Base-by-base conservation (phyloP, 1,140 invertebrate genomes). In the Helicoverpa armigera region DNA sequence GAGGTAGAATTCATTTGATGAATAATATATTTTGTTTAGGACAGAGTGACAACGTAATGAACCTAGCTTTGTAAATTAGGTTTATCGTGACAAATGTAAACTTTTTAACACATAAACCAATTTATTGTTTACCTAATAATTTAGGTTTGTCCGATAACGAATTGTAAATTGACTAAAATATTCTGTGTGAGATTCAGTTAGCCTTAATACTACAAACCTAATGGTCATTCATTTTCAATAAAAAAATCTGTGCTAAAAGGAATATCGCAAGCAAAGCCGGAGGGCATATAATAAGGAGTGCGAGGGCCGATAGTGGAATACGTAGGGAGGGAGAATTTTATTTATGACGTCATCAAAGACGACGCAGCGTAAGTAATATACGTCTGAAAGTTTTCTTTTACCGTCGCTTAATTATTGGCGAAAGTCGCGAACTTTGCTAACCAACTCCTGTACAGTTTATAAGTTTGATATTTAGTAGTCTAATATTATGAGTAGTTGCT, bases 311-410 rank as follows among this genome's bases (percentile, higher is more conserved):
- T 70, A 60, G 60, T 18, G 11, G 63, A n/a, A 16, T 53, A 56
- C 53, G 69, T 4, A 48, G 72, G 81, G 76, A 80, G 56, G 75
- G 69, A 14, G 43, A 80, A 81, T 86, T 84, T 85, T 86, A 87
- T 87, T 87, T 87, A 87, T 87, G 69, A 83, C 81, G 80, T 83
- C 84, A 76, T 85, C 86, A 83, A 85, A 84, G 14, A 73, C 82
- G 82, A 76, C 79, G 75, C 73, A 79, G 48, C 54, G 70, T 65
- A 73, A 83, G 76, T 86, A 82, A 85, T 79, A 73, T 65, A 75
- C 69, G 78, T 77, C 75, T 70, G 18, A 75, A 61, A 75, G 60
- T 63, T 80, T 83, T 80, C 51, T 78, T 76, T 77, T 56, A 74
- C 51, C 70, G 70, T 63, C 43, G 35, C 80, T 75, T 78, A 70